Base-by-base conservation (phyloP, 2,888 invertebrate species). In the Harpalus rubripes region DNA sequence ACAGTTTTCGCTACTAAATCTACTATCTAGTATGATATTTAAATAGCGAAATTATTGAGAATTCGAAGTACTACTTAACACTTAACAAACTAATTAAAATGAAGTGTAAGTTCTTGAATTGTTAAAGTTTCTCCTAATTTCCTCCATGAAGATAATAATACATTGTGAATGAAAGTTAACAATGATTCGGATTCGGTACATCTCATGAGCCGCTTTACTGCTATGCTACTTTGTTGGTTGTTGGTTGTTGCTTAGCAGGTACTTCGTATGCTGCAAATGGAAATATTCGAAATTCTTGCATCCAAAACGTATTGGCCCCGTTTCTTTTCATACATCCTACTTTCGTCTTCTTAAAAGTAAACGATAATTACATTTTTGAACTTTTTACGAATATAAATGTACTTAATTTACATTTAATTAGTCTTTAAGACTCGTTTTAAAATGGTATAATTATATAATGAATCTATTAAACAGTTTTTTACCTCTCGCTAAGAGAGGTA, bases 151-250 rank as follows among this genome's bases (percentile, higher is more conserved):
- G 52, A 83, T 74, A 83, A 74, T 83, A 81, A 63, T 65, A 84
- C 78, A 78, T 61, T 84, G 84, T 63, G 74, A 84, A 84, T 84
- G 84, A 84, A 84, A 84, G 84, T 84, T 84, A 84, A 84, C 84
- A 84, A 84, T 84, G 83, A 83, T 74, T 58, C 83, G 74, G 83
- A 83, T 74, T 58, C 83, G 74, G 59, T 83, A 59, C 83, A 81
- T 44, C 81, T 81, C 44, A 65, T 52, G 65, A 65, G 65, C 12
- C 18, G 44, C 32, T 32, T 32, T 32, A 32, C 32, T 32, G 32
- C 5, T 32, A 32, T 5, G 32, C 32, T 32, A 22, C 22, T 22
- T 22, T 1, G 22, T 22, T 5, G 32, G 32, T 32, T 22, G 39
- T 44, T 44, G 44, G 8, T 12, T 52, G 44, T 44, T 10, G 44